Base-by-base conservation (phyloP, 2,797 vertebrate species). In the Echeneis naucrates region DNA sequence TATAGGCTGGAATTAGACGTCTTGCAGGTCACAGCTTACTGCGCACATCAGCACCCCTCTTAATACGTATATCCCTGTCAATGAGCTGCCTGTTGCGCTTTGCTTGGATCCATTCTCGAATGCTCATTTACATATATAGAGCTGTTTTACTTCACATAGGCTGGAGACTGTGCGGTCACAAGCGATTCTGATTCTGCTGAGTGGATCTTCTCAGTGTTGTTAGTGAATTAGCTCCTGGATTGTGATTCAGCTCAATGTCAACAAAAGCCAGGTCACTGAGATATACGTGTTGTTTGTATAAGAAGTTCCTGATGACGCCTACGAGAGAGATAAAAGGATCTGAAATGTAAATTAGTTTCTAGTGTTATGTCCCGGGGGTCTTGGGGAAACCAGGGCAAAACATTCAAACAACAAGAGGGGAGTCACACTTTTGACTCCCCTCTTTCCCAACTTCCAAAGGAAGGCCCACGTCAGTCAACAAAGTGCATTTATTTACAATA, bases 281-380 rank as follows among this genome's bases (percentile, higher is more conserved):
- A 68, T 63, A 27, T 47, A 48, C 42, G 23, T 38, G 40, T 61
- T 13, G 32, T 72, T 26, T 68, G 37, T 27, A 35, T 60, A 33
- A 37, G 32, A 77, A 32, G 44, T 19, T 57, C 50, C 21, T 53
- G 38, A 61, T 33, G 42, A 63, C 17, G 9, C 9, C 40, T 45
- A 24, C 24, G 33, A 54, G 48, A 67, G 17, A 57, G 69, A 83
- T 55, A 13, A 69, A 81, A 69, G 48, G 30, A 52, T 51, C 17
- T 38, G 26, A 54, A 30, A 61, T 55, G 42, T 59, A 27, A 59
- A 78, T 59, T 59, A 59, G 45, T 61, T 64, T 75, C 47, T 33
- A 58, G 66, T 70, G 68, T n/a, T n/a, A n/a, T n/a, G n/a, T n/a
- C n/a, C n/a, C n/a, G n/a, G n/a, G n/a, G n/a, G n/a, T n/a, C n/a